Conservation (phyloP, 2,888 invertebrate genomes). For the Chromoteleia sp. region DNA sequence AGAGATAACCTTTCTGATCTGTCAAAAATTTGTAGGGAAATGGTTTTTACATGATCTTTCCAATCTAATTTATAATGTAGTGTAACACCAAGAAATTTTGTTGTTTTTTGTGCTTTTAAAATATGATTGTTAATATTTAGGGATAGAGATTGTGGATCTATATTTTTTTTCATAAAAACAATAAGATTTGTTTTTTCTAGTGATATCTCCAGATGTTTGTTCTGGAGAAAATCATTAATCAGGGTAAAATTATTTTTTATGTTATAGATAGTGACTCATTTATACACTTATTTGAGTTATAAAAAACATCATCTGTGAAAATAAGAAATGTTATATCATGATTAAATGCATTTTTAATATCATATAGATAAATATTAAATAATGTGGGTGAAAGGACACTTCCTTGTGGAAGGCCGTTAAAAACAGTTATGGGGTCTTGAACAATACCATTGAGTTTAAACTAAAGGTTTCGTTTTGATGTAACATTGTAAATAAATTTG, state of each 20-base stretch:
- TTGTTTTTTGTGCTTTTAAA: neutral
- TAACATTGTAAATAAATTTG: neutral
- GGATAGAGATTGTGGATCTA: neutral
- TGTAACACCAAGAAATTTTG: neutral
- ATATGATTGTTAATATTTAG: neutral
- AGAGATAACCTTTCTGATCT: neutral
- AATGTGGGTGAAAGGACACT: neutral
- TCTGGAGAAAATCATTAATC: neutral
- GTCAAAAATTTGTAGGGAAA: neutral
- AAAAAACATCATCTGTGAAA: neutral
- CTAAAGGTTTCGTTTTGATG: neutral
- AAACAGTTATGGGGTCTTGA: neutral
- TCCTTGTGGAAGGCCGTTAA: neutral
- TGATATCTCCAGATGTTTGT: neutral
- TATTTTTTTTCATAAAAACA: neutral
- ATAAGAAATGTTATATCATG: neutral
- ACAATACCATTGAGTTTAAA: neutral
- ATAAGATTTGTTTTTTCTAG: neutral
- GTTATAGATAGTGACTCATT: neutral
- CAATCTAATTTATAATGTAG: slow-evolving; percentile 4
- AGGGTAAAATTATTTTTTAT: neutral
- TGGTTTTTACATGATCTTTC: neutral
- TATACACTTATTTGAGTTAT: neutral
- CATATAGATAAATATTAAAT: neutral
- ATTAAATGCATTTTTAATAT: neutral